Base-by-base conservation (phyloP, 1,140 invertebrate genomes). In the Andrena cerasifolii region DNA sequence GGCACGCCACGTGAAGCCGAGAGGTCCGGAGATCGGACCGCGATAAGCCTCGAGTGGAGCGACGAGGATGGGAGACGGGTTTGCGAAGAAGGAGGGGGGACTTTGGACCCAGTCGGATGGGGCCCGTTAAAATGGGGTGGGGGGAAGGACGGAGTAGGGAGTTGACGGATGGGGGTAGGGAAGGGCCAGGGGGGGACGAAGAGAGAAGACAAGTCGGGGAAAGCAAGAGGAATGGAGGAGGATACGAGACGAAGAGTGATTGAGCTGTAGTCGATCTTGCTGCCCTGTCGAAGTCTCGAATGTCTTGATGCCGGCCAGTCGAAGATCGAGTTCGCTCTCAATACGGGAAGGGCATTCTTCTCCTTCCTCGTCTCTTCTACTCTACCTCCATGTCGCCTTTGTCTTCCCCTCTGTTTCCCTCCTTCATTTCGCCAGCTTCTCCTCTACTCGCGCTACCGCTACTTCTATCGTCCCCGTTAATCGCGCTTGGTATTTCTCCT, bases 241-340 rank as follows among this genome's bases (percentile, higher is more conserved):
- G 86, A 89, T 87, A 89, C 80, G 85, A 90, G 89, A 91, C 89
- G 88, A 91, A 91, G 91, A 91, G 86, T 91, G 92, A 93, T 93
- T 93, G 92, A 93, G 92, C 91, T 92, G 92, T 93, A 92, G 90
- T 90, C 88, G 88, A 89, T 89, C 87, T 89, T 91, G 89, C 90
- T 90, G 85, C 85, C 89, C 88, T 90, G 90, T 91, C 89, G 77
- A 86, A 89, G 87, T 89, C 89, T 90, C 86, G 84, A 92, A 91
- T 91, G 89, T 91, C 90, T 91, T 91, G 91, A 92, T 92, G 89
- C 87, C 76, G 81, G 66, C 86, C 83, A 88, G 87, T 89, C 88
- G 84, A 89, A 87, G 89, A 89, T 90, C 89, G 89, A 87, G 86
- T 88, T 90, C 87, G 87, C 87, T 90, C 83, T 90, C 88, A 79